Base-by-base conservation (phyloP, 1,140 invertebrate genomes). In the Alviniconcha marisindica region DNA sequence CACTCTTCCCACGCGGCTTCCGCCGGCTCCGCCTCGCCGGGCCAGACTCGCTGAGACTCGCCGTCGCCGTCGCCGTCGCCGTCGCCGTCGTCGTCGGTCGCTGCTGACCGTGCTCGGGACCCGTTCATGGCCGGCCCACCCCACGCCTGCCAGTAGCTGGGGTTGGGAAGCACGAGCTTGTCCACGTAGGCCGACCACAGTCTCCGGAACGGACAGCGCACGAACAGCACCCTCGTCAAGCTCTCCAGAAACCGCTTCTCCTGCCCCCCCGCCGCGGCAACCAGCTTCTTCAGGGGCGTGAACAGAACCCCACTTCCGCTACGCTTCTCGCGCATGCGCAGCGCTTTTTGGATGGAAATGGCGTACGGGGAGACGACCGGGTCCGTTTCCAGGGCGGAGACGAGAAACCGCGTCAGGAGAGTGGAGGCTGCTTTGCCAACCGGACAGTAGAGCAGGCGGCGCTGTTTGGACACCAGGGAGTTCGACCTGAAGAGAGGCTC, bases 401-500 rank as follows among this genome's bases (percentile, higher is more conserved):
- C 54, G 28, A 85, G 21, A 60, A 63, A 78, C 33, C 84, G 74
- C 0, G 84, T 82, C 14, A 85, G 66, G n/a, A 78, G 82, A 31
- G 84, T 77, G 10, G 84, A 85, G 28, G 84, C 84, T 3, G 82
- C 31, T 51, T 85, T 85, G 15, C 84, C 84, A 14, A 71, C 84
- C 15, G 84, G 84, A 48, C 84, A 85, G 80, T 81, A 85, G 38
- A 78, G 40, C 0, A 78, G 60, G 7, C 66, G 74, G 69, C 48
- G 51, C 38, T 73, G 60, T 18, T 15, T 54, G 42, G 80, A 82
- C 24, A 85, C 77, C 5, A 85, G 48, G 18, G 54, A 40, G 60
- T 38, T 60, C 3, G 33, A 54, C 4, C 40, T 76, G 73, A 84
- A 81, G 0, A 15, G 7, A 12, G 56, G 54, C 1, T 12, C 7